These are phyloP conservation scores for Parazoanthus darwini DNA, from an alignment of 92 coral and sea anemone species.

Conservation along the genomic window DNA sequence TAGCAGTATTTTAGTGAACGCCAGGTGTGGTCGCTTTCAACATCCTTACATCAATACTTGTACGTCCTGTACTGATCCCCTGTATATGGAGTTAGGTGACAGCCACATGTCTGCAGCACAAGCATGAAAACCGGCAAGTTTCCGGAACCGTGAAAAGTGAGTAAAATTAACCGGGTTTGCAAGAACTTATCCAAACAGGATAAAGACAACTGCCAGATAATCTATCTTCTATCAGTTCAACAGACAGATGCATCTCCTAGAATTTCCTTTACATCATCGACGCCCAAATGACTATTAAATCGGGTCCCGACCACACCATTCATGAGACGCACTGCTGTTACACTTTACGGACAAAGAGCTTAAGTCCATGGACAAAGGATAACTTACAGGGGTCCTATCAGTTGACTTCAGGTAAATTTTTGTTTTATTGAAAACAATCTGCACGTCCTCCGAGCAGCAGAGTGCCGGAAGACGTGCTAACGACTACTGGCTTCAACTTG, in stretches of 20 bases:
- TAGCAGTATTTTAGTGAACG: too few species aligned
- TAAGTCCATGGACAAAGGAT: slow-evolving; percentile 30
- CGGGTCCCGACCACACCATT: slow-evolving; percentile 42
- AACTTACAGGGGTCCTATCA: slow-evolving; percentile 24
- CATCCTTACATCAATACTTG: too few species aligned
- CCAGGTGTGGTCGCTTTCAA: too few species aligned
- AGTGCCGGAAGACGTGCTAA: too few species aligned
- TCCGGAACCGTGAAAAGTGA: too few species aligned
- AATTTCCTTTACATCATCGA: neutral
- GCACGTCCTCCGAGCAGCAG: too few species aligned
- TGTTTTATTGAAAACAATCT: neutral
- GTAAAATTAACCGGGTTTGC: too few species aligned
- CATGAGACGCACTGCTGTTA: slow-evolving; percentile 32
- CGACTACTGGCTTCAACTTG: too few species aligned
- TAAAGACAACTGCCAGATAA: neutral
- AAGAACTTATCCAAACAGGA: neutral
- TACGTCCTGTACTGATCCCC: too few species aligned
- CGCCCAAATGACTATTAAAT: slow-evolving; percentile 1
- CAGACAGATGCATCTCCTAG: slow-evolving; percentile 18
- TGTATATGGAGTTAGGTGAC: too few species aligned
- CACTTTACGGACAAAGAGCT: slow-evolving; percentile 27
- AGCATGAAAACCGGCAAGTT: too few species aligned
- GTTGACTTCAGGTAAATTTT: slow-evolving; percentile 38
- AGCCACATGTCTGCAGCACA: too few species aligned
- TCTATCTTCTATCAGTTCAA: neutral